Conservation (phyloP, 2,113 vertebrate genomes). For the Pseudolaguvia tuberculata region DNA sequence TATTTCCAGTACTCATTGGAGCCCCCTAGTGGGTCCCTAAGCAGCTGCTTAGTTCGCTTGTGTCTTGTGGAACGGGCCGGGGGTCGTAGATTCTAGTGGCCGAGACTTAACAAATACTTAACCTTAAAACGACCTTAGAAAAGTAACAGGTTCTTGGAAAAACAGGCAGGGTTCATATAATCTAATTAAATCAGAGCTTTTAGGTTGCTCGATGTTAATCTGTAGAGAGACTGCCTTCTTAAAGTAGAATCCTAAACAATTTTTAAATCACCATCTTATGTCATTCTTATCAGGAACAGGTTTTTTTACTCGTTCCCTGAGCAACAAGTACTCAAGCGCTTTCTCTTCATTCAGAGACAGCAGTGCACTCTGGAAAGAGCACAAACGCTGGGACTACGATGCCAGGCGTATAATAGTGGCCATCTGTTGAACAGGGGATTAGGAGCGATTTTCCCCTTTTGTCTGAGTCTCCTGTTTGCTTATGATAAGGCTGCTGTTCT, state of each 20-base stretch:
- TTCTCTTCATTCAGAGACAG: conserved; percentile 52
- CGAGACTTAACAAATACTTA: conserved; percentile 8
- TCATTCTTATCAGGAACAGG: neutral
- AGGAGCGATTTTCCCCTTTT: conserved; percentile 60
- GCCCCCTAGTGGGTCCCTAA: no score
- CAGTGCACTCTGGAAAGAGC: conserved; percentile 53
- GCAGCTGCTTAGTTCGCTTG: no score
- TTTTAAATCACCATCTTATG: neutral
- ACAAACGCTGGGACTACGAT: conserved; percentile 52
- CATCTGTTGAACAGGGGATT: conserved; percentile 69
- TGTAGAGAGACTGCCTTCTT: neutral
- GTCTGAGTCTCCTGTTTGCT: conserved; percentile 61
- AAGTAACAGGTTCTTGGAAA: conserved; percentile 27
- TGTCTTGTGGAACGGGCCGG: no score
- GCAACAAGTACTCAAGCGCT: conserved; percentile 56
- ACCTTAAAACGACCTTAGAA: neutral
- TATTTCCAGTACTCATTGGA: no score
- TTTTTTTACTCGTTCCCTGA: conserved; percentile 59
- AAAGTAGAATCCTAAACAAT: neutral
- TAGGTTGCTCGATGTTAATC: neutral
- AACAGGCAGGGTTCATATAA: conserved; percentile 27
- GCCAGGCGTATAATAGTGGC: conserved; percentile 57
- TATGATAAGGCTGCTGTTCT: conserved; percentile 62
- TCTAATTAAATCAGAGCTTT: conserved; percentile 40
- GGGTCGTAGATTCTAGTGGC: neutral